Base-by-base conservation (phyloP, 37 sponge, comb jelly and placozoan species). In the Halisarca cf. caerulea region DNA sequence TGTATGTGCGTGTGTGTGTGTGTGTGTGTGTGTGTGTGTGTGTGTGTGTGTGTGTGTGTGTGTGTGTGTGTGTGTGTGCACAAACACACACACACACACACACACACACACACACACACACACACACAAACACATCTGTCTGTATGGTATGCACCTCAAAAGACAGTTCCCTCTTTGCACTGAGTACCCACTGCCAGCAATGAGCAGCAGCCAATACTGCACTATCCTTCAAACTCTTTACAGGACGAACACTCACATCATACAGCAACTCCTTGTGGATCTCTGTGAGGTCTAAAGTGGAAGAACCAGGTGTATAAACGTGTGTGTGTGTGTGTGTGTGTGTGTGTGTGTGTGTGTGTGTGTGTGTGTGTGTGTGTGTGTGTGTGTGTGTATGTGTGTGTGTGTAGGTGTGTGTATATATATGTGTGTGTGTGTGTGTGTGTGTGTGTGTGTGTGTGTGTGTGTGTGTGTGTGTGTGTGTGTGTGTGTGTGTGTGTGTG, bases 151-250 rank as follows among this genome's bases (percentile, higher is more conserved):
- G 25, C 51, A 93, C 90, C 44, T 61, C 51, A 61, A 81, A 90
- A 59, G 93, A 90, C 27, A 92, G 85, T 35, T 89, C 82, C 21
- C 93, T 90, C 38, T 80, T 38, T 5, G 74, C 87, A 17, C 85
- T 72, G 32, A 95, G 82, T 23, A 95, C 61, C 95, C 95, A 95
- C 54, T 92, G 75, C 95, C 95, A 95, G 77, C 95, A 95, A 2
- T 83, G 83, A 3, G 87, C 51, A 11, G 86, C 95, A 0, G 80
- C 64, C 32, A 79, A 17, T 20, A 92, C 82, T 37, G 91, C 82
- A n/a, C 82, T 54, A n/a, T 68, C 86, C 18, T 28, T 95, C 73
- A 95, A 89, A 37, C 36, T 53, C 47, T 55, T 62, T 32, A 95
- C 87, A 14, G 95, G 86, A 54, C 58, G 54, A 3, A 79, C 51